Evolutionary conservation across 2,113 vertebrate genomes (phyloP), one percentile per base, ranked within the genome.

Genomic region (Colius striatus): DNA sequence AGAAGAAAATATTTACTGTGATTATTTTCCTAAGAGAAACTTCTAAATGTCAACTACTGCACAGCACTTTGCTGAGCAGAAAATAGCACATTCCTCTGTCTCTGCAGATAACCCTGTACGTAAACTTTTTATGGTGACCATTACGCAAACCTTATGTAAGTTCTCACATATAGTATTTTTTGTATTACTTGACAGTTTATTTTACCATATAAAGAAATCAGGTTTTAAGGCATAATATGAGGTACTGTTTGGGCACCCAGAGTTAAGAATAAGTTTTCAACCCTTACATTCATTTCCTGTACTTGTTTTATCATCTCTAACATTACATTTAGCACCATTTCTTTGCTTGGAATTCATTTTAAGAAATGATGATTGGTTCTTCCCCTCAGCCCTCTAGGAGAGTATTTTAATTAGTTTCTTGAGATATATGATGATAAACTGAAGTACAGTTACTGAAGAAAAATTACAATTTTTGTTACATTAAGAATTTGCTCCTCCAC

Each of bases 261-360:
- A 71, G 60, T 80, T 77, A 88, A 92, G 93, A 54, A 92, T 91
- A 89, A 95, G 90, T 82, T 92, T 86, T 93, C 79, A 93, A 55
- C 60, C 71, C 65, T 81, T 61, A 22, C 85, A 83, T 95, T 96
- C 87, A 88, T 96, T 97, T 97, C 93, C 94, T 94, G 90, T 92
- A 34, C 90, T 88, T 95, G 84, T 94, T 95, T 95, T 95, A 90
- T 95, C 95, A 91, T 94, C 71, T 38, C 72, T 86, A 88, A 90
- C 82, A 29, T 94, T 90, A 71, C 78, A 50, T 92, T 92, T 95
- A 90, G 57, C 68, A 77, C 50, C 2, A 2, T 83, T 93, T 91
- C 65, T 91, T 93, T 95, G 72, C 90, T 71, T 48, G 82, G 84
- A 84, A 63, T 79, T 96, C 43, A 78, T 95, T 95, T 87, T 89